phyloP scores from a whole-genome alignment of 2,113 vertebrate genomes.

The Platanista minor region DNA sequence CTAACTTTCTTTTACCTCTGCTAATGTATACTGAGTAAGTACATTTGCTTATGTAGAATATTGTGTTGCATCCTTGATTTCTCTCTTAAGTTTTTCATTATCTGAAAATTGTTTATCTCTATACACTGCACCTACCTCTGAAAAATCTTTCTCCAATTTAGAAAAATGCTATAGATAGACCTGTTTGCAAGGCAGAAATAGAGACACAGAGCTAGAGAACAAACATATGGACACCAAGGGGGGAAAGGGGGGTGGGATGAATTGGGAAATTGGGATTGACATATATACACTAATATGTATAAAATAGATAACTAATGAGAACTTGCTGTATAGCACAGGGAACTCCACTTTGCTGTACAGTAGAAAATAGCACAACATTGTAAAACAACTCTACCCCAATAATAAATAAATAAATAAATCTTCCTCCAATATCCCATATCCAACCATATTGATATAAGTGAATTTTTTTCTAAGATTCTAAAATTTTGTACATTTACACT shows the following conservation, averaged over 20 bases:
- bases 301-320: too few relatives aligned
- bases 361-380: too few relatives aligned
- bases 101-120: background rate
- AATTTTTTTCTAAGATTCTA: background rate
- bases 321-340: too few relatives aligned
- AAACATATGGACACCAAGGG: too few relatives aligned
- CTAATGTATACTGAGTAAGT: background rate
- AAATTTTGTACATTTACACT: background rate
- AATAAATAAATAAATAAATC: background rate
- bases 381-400: too few relatives aligned
- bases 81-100: background rate
- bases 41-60: background rate
- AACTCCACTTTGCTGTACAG: too few relatives aligned
- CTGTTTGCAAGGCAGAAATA: too few relatives aligned
- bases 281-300: too few relatives aligned
- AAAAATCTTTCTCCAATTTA: background rate
- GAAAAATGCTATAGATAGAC: too few relatives aligned
- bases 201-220: too few relatives aligned
- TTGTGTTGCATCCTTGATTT: background rate
- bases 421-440: background rate
- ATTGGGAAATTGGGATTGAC: too few relatives aligned
- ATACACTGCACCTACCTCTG: background rate
- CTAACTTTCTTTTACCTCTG: background rate
- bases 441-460: background rate
- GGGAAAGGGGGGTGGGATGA: too few relatives aligned